Conservation (phyloP, 1,140 invertebrate species). For the Dendroctonus valens region DNA sequence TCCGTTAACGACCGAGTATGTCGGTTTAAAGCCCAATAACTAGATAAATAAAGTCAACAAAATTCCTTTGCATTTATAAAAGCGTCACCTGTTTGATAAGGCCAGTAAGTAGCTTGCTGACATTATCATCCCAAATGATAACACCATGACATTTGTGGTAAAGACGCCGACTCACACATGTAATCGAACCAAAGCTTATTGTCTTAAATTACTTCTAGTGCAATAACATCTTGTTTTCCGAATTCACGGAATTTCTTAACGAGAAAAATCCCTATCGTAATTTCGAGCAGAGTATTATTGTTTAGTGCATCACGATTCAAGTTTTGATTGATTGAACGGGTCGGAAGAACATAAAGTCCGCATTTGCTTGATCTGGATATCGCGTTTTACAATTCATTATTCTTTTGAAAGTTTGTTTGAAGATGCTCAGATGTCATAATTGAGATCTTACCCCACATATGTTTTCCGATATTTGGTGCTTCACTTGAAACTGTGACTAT, state of each 20-base stretch:
- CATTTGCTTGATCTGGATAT: too few species aligned
- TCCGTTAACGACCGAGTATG: not conserved
- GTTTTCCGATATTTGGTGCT: too few species aligned
- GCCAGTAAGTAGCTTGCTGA: conserved; percentile 6
- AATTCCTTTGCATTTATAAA: conserved; percentile 13
- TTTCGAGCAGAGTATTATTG: not conserved
- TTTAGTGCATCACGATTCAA: too few species aligned
- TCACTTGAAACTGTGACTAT: too few species aligned
- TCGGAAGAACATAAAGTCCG: too few species aligned
- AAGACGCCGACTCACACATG: conserved; percentile 8
- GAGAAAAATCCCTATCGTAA: not conserved
- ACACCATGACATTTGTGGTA: conserved; percentile 14
- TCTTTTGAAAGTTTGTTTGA: too few species aligned
- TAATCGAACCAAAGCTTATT: not conserved
- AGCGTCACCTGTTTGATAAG: conserved; percentile 24
- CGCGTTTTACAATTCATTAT: too few species aligned
- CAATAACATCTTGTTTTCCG: not conserved
- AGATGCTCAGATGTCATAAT: too few species aligned
- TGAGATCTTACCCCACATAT: too few species aligned
- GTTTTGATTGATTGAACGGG: too few species aligned
- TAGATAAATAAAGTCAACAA: conserved; percentile 21
- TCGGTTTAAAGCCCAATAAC: conserved; percentile 6
- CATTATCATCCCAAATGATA: conserved; percentile 20
- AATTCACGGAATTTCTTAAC: too few species aligned
- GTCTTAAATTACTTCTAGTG: not conserved